Percentiles rank a stretch among this genome's conserved stretches.
These are phyloP conservation scores for Gymnoscopelus braueri DNA, from an alignment of 2,797 vertebrate genomes.

Conservation along the genomic window DNA sequence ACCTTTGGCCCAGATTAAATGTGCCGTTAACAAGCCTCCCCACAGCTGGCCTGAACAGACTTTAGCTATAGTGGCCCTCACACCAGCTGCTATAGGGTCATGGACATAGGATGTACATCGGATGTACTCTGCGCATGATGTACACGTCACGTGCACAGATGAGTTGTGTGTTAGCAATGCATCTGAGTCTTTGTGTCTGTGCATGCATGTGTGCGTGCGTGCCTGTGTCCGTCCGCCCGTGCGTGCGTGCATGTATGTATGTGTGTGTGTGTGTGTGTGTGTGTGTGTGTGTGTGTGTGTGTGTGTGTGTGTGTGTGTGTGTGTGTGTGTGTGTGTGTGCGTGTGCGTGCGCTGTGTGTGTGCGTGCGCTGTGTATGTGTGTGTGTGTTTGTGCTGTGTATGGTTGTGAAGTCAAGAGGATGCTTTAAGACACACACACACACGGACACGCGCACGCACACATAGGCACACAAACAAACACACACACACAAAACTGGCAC, in stretches of 20 bases:
- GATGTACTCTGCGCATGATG: neutral
- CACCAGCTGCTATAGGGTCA: constrained; percentile 67
- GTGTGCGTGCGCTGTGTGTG: constrained; percentile 13
- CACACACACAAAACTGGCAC: constrained; percentile 58
- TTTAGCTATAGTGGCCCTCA: constrained; percentile 44
- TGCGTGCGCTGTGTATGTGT: constrained; percentile 2
- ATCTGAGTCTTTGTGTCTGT: no score
- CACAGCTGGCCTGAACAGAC: constrained; percentile 59
- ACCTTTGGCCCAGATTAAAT: neutral
- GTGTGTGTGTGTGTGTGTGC: neutral
- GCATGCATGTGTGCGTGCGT: no score
- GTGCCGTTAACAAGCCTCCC: constrained; percentile 47
- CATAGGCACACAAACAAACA: neutral
- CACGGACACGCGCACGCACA: no score
- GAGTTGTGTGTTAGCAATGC: no score
- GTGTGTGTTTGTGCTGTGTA: constrained; percentile 4
- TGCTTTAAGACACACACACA: constrained; percentile 37
- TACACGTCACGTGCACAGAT: no score
- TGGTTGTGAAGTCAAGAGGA: constrained; percentile 24
- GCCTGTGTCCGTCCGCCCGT: no score
- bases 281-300: neutral
- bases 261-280: no score
- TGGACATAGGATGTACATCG: constrained; percentile 4
- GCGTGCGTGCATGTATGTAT: no score
- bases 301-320: constrained; percentile 24